These are phyloP conservation scores for Andrena haemorrhoa DNA, from an alignment of 2,888 invertebrate genomes.

Conservation along the genomic window DNA sequence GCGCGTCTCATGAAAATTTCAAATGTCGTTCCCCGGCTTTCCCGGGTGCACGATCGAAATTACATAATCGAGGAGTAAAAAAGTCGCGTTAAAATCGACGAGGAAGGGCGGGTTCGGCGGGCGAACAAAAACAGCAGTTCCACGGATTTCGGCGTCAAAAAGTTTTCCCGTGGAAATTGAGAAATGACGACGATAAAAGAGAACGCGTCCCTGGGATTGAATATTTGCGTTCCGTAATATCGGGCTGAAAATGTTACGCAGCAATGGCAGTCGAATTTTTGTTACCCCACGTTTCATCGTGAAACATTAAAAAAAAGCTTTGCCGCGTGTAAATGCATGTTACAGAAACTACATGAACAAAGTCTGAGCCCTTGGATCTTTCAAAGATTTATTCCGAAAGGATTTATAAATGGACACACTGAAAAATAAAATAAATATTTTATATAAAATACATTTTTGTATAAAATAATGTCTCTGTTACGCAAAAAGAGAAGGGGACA, in stretches of 20 bases:
- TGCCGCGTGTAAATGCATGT: neutral
- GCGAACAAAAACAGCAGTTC: slow-evolving; percentile 16
- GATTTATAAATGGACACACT: too few relatives aligned
- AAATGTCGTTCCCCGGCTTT: neutral
- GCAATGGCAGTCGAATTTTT: neutral
- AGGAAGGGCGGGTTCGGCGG: neutral
- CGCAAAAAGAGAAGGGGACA: neutral
- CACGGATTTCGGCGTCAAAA: neutral
- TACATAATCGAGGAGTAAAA: neutral
- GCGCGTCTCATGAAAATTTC: neutral
- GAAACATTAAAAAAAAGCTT: neutral
- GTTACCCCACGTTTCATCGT: neutral
- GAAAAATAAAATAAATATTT: too few relatives aligned
- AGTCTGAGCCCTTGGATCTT: too few relatives aligned
- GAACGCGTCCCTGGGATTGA: neutral
- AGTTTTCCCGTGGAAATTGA: slow-evolving; percentile 4
- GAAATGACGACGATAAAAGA: slow-evolving; percentile 3
- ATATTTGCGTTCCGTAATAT: neutral
- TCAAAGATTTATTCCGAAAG: too few relatives aligned
- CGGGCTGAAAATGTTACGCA: neutral
- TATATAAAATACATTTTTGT: too few relatives aligned
- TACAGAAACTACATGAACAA: neutral
- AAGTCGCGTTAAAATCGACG: slow-evolving; percentile 3
- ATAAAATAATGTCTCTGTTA: too few relatives aligned
- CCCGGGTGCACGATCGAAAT: neutral